These are phyloP conservation scores for Drosophila algonquin DNA, from an alignment of 2,888 invertebrate genomes.

Conservation along the genomic window DNA sequence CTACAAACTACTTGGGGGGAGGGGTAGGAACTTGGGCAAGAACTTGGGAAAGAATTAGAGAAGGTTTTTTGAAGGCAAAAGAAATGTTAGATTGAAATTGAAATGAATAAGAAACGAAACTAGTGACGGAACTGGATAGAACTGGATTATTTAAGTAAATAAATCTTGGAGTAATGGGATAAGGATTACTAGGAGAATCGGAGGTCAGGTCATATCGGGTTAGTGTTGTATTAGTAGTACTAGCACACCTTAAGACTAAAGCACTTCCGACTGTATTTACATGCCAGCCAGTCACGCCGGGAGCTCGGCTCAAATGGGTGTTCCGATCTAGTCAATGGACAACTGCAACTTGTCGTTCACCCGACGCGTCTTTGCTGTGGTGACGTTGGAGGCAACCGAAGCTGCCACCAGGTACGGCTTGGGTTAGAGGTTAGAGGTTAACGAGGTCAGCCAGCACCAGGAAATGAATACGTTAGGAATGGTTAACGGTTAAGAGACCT, in stretches of 20 bases:
- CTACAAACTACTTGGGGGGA: background rate
- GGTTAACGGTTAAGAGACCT: background rate
- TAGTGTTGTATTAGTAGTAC: constrained; percentile 15
- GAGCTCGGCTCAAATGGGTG: too few relatives aligned
- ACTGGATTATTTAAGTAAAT: too few relatives aligned
- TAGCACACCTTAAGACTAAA: constrained; percentile 40
- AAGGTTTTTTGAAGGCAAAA: too few relatives aligned
- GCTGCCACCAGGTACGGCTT: constrained; percentile 39
- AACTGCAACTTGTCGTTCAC: constrained; percentile 55
- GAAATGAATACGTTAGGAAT: too few relatives aligned
- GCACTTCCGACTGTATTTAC: constrained; percentile 59
- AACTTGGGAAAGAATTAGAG: too few relatives aligned
- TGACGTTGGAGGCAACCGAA: constrained; percentile 28
- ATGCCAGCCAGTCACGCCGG: constrained; percentile 30
- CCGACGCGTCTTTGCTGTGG: constrained; percentile 52
- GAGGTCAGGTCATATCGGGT: background rate
- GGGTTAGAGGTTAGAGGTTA: background rate
- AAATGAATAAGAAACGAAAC: too few relatives aligned
- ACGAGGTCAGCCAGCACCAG: constrained; percentile 50
- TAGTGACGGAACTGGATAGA: too few relatives aligned
- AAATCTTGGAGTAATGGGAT: too few relatives aligned
- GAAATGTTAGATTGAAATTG: too few relatives aligned
- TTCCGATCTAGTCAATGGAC: constrained; percentile 53
- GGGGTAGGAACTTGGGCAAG: background rate
- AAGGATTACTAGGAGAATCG: too few relatives aligned